Percentiles rank a stretch among this genome's conserved stretches.
Evolutionary conservation across 2,113 vertebrate species (phyloP).

Genomic region (Melanerpes aurifrons): DNA sequence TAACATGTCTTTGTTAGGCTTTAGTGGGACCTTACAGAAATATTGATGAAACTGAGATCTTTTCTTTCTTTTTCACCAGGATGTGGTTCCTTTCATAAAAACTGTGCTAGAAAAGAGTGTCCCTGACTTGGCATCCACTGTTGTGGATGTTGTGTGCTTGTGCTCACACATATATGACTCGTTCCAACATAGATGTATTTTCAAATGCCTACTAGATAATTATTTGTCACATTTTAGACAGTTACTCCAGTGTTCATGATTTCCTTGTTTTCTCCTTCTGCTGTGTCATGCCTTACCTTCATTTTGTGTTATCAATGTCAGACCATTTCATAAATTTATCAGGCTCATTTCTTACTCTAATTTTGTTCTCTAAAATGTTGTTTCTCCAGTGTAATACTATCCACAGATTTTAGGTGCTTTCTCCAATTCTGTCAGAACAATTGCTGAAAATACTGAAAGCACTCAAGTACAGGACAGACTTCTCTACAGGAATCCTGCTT

Average conservation of each 20-base stretch:
- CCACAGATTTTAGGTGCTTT: background rate
- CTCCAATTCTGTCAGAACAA: background rate
- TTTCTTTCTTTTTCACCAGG: background rate
- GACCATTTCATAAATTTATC: background rate
- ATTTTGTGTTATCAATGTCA: background rate
- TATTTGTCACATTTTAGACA: background rate
- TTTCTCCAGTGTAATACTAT: background rate
- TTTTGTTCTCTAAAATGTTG: background rate
- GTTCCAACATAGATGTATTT: background rate
- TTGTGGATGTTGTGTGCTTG: background rate
- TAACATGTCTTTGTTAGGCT: background rate
- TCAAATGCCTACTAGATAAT: background rate
- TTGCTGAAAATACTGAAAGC: background rate
- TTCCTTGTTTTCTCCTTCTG: background rate
- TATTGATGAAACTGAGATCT: background rate
- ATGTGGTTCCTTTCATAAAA: background rate
- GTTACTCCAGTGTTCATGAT: background rate
- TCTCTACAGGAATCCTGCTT: background rate
- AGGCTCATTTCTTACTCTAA: background rate
- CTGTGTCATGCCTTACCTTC: background rate
- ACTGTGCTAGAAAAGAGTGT: background rate
- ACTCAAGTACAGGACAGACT: background rate
- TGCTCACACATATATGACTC: background rate
- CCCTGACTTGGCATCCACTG: background rate
- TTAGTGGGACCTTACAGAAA: background rate